These are phyloP conservation scores for Drosophila basisetae DNA, from an alignment of 2,888 invertebrate genomes.

Conservation along the genomic window DNA sequence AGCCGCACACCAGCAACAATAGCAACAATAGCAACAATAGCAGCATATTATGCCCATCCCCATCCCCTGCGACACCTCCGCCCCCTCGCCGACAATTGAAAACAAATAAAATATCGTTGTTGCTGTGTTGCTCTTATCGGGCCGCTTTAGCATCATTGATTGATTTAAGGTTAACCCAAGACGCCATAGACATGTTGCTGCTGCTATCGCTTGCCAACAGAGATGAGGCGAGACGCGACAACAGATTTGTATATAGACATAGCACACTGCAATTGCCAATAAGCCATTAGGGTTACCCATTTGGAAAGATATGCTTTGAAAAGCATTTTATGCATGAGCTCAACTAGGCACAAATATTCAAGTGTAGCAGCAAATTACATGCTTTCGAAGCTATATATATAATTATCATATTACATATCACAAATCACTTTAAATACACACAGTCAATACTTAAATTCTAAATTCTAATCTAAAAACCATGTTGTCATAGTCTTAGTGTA, in stretches of 20 bases:
- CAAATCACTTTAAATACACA: not conserved
- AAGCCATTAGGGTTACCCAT: constrained; percentile 44
- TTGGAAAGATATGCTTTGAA: not conserved
- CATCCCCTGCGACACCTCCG: not conserved
- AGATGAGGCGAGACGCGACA: constrained; percentile 37
- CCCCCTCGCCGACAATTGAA: constrained; percentile 5
- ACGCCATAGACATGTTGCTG: constrained; percentile 55
- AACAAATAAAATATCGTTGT: constrained; percentile 31
- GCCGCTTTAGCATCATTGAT: constrained; percentile 68
- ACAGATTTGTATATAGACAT: constrained; percentile 20
- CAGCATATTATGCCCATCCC: constrained; percentile 26
- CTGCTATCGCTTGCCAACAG: constrained; percentile 64
- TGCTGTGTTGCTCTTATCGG: constrained; percentile 61
- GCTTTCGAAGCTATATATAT: not conserved
- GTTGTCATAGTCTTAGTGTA: not conserved
- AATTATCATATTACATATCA: not conserved
- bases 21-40: constrained; percentile 48
- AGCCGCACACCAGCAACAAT: constrained; percentile 42
- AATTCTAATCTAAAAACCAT: not conserved
- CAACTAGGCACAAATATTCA: not conserved
- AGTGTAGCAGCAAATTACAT: not conserved
- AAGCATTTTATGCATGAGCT: not conserved
- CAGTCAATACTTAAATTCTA: not conserved
- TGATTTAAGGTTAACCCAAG: constrained; percentile 80
- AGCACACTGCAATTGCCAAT: constrained; percentile 35